Evolutionary conservation across 2,888 invertebrate species (phyloP), one percentile per base, ranked within the genome.

Genomic region (Apotomis betuletana): DNA sequence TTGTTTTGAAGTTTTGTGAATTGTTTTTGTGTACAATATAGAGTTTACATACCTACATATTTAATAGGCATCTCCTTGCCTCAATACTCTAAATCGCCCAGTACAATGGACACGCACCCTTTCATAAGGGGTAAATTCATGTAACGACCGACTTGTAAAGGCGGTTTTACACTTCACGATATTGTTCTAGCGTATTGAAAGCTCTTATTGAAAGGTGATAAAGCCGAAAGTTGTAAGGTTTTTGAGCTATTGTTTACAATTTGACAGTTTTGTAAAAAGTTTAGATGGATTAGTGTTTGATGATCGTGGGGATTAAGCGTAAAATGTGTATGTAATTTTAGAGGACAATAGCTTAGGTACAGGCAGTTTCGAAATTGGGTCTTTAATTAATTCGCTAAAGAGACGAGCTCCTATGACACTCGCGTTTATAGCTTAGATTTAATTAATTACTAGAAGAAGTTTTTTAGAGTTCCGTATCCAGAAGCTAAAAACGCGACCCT

Each of bases 111-210:
- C 70, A 78, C 84, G n/a, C 51, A 55, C 80, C 61, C 65, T 54
- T 73, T 77, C 79, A 79, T 82, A 83, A 85, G 83, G 85, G 88
- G 81, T 84, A 83, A 85, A 85, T 85, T 85, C 84, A 87, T 87
- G 87, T 84, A 80, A 85, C 79, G 75, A 83, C 79, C 80, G 79
- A 78, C 77, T 69, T 74, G 76, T 76, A 79, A 77, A 78, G 78
- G 76, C 73, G 76, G 74, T 59, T 72, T 65, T 67, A 5, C 69
- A 73, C 65, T 60, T 54, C 64, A 67, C 9, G 69, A 67, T 38
- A 63, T 69, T 57, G 15, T 57, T 51, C 62, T 4, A 27, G 41
- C n/a, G n/a, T n/a, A n/a, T n/a, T n/a, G n/a, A n/a, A n/a, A 49
- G 55, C 57, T 15, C 51, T 67, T 71, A 71, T 52, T 13, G 3